phyloP scores from a whole-genome alignment of 2,888 invertebrate genomes.

The Nowickia ferox region DNA sequence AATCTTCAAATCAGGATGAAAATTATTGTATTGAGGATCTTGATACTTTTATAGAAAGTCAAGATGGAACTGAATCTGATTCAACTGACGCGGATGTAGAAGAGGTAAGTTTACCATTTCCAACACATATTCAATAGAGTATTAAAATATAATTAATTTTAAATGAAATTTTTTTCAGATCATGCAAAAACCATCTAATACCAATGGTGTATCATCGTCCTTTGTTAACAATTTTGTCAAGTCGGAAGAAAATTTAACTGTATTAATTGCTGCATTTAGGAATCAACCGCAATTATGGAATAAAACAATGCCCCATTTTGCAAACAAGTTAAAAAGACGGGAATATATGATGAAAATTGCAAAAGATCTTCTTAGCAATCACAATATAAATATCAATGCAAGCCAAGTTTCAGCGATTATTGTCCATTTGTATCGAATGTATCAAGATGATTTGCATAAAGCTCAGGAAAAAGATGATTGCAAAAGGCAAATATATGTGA shows the following conservation, averaged over 20 bases:
- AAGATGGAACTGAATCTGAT: constrained; percentile 35
- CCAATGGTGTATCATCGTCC: constrained; percentile 40
- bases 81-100: constrained; percentile 4
- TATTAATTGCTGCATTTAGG: constrained; percentile 59
- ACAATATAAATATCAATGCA: constrained; percentile 50
- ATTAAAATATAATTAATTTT: background rate
- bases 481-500: constrained; percentile 27
- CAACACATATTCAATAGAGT: background rate
- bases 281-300: constrained; percentile 61
- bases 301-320: constrained; percentile 49
- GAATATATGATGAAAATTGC: constrained; percentile 60
- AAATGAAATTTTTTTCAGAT: constrained; percentile 10
- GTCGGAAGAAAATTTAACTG: constrained; percentile 50
- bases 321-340: constrained; percentile 50
- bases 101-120: constrained; percentile 16
- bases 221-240: constrained; percentile 63
- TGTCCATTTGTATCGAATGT: constrained; percentile 55
- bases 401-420: constrained; percentile 60
- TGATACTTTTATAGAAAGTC: constrained; percentile 3
- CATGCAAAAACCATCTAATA: constrained; percentile 18
- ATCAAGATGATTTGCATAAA: constrained; percentile 48
- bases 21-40: constrained; percentile 27
- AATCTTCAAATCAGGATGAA: constrained; percentile 9
- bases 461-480: constrained; percentile 38
- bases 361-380: constrained; percentile 48